Evolutionary conservation across 2,113 vertebrate species (phyloP), one percentile per base, ranked within the genome.

Genomic region (Burhinus oedicnemus): DNA sequence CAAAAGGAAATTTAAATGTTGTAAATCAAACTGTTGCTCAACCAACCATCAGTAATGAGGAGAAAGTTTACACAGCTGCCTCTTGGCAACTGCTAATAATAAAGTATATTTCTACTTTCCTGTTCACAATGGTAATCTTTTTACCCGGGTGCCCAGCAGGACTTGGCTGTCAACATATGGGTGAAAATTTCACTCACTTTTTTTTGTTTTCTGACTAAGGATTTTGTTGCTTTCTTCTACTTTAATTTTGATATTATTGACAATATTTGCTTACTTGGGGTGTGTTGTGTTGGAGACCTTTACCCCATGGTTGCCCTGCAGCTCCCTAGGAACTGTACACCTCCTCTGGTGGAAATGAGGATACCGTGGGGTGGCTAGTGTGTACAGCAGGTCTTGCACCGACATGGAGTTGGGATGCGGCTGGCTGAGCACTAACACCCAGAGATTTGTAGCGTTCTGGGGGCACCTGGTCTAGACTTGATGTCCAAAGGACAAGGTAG

Each of bases 21-120:
- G 36, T 92, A 95, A 97, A 95, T 96, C 77, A 92, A 85, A 38
- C 40, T 54, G 30, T 94, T 95, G 78, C 45, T 94, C 77, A 95
- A 95, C 23, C 14, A 52, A 80, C 42, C 34, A 44, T 20, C 57
- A 57, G 51, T 72, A 85, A 87, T 42, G 9, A 27, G 54, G 76
- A 93, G 64, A 92, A 91, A 87, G 76, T 89, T 97, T 96, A 92
- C 40, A 66, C 62, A 91, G 72, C 70, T 95, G 87, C 47, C 36
- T 83, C 76, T 80, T 52, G 81, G 66, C 55, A 83, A 23, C 72
- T 83, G 54, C 80, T 89, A 85, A 75, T 72, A 66, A 91, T 78
- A 90, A 94, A 85, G 51, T 54, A 5, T 68, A 34, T 83, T 87
- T 89, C 49, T 78, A 51, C 36, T n/a, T 62, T 84, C 11, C n/a